Evolutionary conservation across 2,797 vertebrate genomes (phyloP).

Genomic region (Microtus agrestis): DNA sequence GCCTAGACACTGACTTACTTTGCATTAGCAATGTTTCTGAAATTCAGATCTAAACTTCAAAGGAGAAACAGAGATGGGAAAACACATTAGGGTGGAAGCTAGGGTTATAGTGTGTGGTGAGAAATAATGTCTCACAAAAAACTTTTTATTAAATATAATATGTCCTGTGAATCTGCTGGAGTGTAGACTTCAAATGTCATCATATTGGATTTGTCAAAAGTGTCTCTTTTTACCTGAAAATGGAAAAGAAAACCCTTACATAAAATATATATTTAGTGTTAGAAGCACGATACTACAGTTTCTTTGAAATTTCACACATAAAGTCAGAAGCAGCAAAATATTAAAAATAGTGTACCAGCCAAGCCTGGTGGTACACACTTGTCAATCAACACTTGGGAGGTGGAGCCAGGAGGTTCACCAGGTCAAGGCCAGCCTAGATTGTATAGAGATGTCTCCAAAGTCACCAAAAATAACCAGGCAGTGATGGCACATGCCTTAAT

Average conservation of each 20-base stretch:
- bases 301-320: constrained; percentile 38
- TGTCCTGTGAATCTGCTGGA: constrained; percentile 33
- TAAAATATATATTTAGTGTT: constrained; percentile 50
- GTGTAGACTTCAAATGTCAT: constrained; percentile 38
- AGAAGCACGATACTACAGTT: constrained; percentile 24
- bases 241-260: neutral
- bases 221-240: constrained; percentile 62
- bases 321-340: constrained; percentile 43
- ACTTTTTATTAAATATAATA: constrained; percentile 43
- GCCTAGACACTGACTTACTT: constrained; percentile 58
- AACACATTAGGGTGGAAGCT: constrained; percentile 44
- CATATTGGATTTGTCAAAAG: constrained; percentile 29
- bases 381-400: neutral
- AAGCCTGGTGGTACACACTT: neutral
- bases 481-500: neutral
- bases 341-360: neutral
- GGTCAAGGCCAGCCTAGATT: neutral
- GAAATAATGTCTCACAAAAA: constrained; percentile 61
- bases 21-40: constrained; percentile 65
- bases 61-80: constrained; percentile 54
- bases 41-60: constrained; percentile 65
- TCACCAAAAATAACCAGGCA: neutral
- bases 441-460: neutral
- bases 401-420: neutral
- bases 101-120: neutral